Percentiles rank a stretch among this genome's conserved stretches.
phyloP scores from a whole-genome alignment of 1,140 invertebrate species.

The Drosophila gunungcola region DNA sequence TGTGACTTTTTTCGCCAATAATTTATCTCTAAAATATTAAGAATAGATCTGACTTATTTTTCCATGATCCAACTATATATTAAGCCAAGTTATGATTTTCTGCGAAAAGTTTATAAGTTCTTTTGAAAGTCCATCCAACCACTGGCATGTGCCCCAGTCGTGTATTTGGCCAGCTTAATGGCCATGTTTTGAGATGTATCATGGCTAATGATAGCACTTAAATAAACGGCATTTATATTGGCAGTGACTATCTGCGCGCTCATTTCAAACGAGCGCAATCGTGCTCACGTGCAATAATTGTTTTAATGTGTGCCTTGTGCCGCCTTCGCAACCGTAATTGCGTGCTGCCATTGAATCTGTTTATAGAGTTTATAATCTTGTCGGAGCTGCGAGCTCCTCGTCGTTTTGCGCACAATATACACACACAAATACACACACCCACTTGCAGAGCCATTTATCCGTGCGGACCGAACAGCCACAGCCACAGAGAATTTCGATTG shows the following conservation, averaged over 20 bases:
- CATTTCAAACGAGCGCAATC: background rate
- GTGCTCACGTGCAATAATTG: slow-evolving; percentile 10
- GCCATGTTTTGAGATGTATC: background rate
- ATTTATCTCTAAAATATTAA: too few relatives aligned
- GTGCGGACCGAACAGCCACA: background rate
- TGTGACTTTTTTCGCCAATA: too few relatives aligned
- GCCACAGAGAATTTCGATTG: background rate
- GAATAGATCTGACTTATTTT: too few relatives aligned
- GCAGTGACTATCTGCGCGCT: background rate
- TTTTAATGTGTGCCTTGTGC: background rate
- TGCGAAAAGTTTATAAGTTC: too few relatives aligned
- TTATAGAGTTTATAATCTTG: slow-evolving; percentile 20
- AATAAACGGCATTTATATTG: background rate
- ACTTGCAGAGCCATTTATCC: slow-evolving; percentile 1
- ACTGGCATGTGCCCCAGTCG: too few relatives aligned
- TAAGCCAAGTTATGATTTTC: too few relatives aligned
- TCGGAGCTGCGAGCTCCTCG: background rate
- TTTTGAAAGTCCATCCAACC: too few relatives aligned
- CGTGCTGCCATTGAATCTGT: slow-evolving; percentile 10
- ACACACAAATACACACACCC: background rate
- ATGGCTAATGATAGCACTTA: background rate
- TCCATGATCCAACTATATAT: too few relatives aligned
- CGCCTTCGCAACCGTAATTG: background rate
- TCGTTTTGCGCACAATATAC: too few relatives aligned
- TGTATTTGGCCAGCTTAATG: background rate